A percentile compares a stretch with the other conserved stretches of the same genome.
Conservation (phyloP, 2,113 vertebrate genomes). For the Gracilinanus agilis region DNA sequence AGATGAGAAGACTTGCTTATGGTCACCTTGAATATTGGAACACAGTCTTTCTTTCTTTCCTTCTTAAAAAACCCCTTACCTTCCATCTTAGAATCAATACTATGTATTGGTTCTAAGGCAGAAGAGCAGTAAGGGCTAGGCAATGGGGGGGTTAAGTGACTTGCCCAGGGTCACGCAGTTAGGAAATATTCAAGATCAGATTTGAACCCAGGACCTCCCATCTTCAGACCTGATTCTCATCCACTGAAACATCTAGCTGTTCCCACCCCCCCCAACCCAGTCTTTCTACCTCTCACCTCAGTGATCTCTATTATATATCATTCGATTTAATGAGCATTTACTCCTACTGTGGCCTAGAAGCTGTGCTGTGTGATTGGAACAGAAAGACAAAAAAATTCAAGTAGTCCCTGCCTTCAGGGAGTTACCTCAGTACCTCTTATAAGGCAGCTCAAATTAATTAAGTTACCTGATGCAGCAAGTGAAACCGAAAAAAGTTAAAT, state of each 20-base stretch:
- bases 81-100: too few species aligned
- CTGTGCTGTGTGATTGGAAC: background rate
- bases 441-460: background rate
- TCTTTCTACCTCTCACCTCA: background rate
- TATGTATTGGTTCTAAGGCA: too few species aligned
- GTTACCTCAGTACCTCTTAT: background rate
- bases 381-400: background rate
- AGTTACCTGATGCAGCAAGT: background rate
- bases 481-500: background rate
- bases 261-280: background rate
- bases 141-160: too few species aligned
- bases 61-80: too few species aligned
- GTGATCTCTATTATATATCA: background rate
- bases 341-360: background rate
- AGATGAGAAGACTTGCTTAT: background rate
- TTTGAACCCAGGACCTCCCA: too few species aligned
- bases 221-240: too few species aligned
- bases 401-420: background rate
- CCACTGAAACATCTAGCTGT: too few species aligned
- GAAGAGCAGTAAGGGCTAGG: too few species aligned
- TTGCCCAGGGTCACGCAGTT: too few species aligned
- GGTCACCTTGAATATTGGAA: background rate
- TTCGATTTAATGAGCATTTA: background rate
- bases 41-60: background rate
- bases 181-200: too few species aligned